A percentile compares a stretch with the other conserved stretches of the same genome.
Evolutionary conservation across 1,140 invertebrate genomes (phyloP).

Genomic region (Parapsyche elsis): DNA sequence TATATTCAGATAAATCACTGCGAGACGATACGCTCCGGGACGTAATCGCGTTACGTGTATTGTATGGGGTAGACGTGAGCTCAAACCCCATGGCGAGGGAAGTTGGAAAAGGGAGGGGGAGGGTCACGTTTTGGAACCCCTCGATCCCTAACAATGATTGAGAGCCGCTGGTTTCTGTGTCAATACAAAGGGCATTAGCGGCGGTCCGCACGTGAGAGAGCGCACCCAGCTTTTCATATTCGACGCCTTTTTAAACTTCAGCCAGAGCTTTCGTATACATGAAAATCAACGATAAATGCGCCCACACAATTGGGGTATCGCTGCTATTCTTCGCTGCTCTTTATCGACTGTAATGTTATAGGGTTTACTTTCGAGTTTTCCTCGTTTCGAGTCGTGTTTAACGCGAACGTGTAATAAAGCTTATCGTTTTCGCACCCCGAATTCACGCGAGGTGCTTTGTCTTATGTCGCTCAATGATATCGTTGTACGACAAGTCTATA

Average conservation of each 20-base stretch:
- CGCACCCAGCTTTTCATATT: neutral
- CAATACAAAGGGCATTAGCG: slow-evolving; percentile 21
- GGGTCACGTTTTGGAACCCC: neutral
- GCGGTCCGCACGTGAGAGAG: neutral
- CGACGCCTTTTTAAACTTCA: slow-evolving; percentile 34
- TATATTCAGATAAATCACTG: neutral
- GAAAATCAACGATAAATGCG: slow-evolving; percentile 23
- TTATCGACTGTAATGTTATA: slow-evolving; percentile 14
- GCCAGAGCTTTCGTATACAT: slow-evolving; percentile 37
- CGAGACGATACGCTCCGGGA: neutral
- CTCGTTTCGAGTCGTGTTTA: neutral
- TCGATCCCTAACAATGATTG: neutral
- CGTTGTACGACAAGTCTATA: too few species aligned
- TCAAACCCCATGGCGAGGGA: neutral
- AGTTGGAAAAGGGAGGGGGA: neutral
- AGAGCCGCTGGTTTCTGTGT: slow-evolving; percentile 12
- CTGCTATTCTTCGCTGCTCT: neutral
- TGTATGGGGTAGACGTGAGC: neutral
- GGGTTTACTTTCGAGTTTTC: neutral
- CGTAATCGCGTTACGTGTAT: neutral
- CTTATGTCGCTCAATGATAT: too few species aligned
- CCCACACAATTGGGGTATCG: slow-evolving; percentile 12
- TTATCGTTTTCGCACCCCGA: too few species aligned
- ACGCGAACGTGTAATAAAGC: too few species aligned
- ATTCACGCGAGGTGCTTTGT: too few species aligned